Evolutionary conservation across 2,113 vertebrate genomes (phyloP).

Genomic region (Anhinga rufa): DNA sequence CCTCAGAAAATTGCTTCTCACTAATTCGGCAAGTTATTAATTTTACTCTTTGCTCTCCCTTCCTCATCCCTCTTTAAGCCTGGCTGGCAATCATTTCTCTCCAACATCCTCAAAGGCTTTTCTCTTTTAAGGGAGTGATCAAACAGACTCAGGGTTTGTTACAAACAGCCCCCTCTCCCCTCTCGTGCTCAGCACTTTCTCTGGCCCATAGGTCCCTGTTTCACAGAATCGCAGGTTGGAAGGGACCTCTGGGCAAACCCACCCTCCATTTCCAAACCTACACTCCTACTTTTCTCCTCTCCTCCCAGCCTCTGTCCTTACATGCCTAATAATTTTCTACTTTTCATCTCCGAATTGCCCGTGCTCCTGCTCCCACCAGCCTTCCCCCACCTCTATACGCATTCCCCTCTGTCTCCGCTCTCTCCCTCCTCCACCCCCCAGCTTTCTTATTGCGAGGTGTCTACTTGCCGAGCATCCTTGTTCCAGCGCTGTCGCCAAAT

Average conservation of each 20-base stretch:
- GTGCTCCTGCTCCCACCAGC: not conserved
- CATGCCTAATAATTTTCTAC: too few relatives aligned
- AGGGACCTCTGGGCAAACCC: not conserved
- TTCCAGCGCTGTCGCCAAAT: not conserved
- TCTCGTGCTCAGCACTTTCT: not conserved
- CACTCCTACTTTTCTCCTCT: not conserved
- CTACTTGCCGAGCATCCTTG: not conserved
- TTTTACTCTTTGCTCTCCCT: not conserved
- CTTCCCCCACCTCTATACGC: not conserved
- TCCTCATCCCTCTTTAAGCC: not conserved
- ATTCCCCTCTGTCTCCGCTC: not conserved
- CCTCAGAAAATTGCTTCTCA: not conserved
- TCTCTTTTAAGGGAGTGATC: not conserved
- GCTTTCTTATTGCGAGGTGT: not conserved
- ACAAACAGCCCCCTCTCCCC: not conserved
- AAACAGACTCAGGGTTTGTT: not conserved
- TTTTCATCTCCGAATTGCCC: not conserved
- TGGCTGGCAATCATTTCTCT: not conserved
- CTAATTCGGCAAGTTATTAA: not conserved
- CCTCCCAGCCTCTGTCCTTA: not conserved
- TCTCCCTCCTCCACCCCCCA: not conserved
- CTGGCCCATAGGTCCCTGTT: not conserved
- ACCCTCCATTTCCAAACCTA: not conserved
- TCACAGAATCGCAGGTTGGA: not conserved
- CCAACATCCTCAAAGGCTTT: not conserved